Conservation (phyloP, 2,888 invertebrate species). For the Netelia melanura region DNA sequence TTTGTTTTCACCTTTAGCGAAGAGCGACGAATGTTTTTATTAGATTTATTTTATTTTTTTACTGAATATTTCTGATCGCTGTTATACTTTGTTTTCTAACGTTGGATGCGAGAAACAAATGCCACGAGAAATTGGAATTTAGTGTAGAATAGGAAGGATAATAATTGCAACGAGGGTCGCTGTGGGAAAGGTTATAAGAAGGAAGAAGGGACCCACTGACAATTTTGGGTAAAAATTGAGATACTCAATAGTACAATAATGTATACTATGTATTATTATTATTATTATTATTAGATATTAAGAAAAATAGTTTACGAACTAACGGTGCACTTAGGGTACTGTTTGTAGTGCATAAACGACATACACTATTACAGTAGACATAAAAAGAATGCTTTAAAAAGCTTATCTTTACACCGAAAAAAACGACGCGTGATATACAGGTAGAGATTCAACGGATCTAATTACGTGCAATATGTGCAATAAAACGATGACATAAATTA, state of each 20-base stretch:
- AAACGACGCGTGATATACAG: not conserved
- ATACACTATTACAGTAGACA: slow-evolving; percentile 44
- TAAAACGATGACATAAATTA: slow-evolving; percentile 50
- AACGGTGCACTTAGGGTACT: slow-evolving; percentile 42
- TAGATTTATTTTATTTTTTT: not conserved
- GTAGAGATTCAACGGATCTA: slow-evolving; percentile 18
- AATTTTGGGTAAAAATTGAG: slow-evolving; percentile 31
- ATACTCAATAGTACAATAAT: slow-evolving; percentile 65
- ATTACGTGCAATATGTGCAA: slow-evolving; percentile 42
- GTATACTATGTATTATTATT: slow-evolving; percentile 61
- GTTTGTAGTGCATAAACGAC: slow-evolving; percentile 39
- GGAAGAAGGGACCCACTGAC: slow-evolving; percentile 35
- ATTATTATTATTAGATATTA: slow-evolving; percentile 49
- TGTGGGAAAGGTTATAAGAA: not conserved
- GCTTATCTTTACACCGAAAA: slow-evolving; percentile 44
- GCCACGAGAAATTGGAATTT: slow-evolving; percentile 16
- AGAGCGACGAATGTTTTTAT: slow-evolving; percentile 3
- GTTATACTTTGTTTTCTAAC: slow-evolving; percentile 3
- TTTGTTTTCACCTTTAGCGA: not conserved
- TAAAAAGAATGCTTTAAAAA: slow-evolving; percentile 4
- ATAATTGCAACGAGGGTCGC: not conserved
- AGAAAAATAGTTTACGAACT: slow-evolving; percentile 29
- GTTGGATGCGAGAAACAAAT: not conserved
- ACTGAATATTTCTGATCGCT: not conserved
- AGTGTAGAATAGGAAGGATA: not conserved